A percentile compares a stretch with the other conserved stretches of the same genome.
Conservation (phyloP, 2,113 vertebrate species). For the Thermophis baileyi region DNA sequence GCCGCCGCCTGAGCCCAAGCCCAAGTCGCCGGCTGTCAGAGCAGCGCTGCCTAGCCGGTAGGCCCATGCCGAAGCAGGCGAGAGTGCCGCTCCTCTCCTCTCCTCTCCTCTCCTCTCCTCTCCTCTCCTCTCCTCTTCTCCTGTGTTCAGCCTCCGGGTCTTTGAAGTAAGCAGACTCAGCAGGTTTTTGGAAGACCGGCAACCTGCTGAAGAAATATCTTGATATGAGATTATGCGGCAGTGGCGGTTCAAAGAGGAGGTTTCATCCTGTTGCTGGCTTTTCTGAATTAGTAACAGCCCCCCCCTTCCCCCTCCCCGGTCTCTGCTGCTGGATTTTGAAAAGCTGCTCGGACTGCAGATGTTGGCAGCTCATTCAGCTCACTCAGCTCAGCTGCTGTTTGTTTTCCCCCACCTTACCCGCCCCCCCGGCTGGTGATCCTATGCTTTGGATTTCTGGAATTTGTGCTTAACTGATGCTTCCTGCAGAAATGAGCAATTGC, state of each 20-base stretch:
- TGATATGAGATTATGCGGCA: background rate
- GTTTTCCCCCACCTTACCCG: accelerated
- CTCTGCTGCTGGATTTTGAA: background rate
- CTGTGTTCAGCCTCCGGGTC: background rate
- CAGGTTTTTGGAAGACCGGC: background rate
- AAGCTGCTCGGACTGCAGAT: background rate
- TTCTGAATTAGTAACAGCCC: background rate
- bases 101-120: no score
- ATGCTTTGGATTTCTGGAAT: background rate
- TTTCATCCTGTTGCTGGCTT: no score
- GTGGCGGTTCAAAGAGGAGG: no score
- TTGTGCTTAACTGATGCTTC: background rate
- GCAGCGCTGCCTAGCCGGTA: no score
- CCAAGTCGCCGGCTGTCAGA: no score
- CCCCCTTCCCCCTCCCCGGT: no score
- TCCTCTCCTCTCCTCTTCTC: background rate
- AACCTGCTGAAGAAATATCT: background rate
- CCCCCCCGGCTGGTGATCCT: no score
- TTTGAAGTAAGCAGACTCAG: background rate
- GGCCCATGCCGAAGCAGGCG: no score
- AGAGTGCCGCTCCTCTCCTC: no score
- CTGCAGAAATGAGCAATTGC: background rate
- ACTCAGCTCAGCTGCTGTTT: background rate
- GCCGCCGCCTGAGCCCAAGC: no score
- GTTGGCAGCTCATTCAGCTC: background rate